Evolutionary conservation across 2,888 invertebrate species (phyloP).

Genomic region (Pogonocherus hispidulus): DNA sequence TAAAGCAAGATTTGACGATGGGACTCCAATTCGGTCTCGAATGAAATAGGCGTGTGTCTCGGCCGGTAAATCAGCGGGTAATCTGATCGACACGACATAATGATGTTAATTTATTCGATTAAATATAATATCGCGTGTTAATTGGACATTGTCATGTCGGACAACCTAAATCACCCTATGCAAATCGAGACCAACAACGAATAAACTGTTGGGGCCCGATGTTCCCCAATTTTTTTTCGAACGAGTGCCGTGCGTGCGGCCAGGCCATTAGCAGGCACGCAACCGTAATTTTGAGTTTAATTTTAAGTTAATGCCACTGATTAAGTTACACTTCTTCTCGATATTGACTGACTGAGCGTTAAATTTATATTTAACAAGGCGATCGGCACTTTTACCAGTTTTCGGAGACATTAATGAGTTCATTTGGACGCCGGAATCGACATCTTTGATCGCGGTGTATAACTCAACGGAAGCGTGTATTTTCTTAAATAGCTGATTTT

Average conservation of each 20-base stretch:
- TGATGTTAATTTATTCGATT: conserved; percentile 42
- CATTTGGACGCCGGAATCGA: conserved; percentile 33
- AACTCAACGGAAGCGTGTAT: not conserved
- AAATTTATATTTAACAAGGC: conserved; percentile 54
- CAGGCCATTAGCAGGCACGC: conserved; percentile 61
- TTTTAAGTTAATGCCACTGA: conserved; percentile 61
- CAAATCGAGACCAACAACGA: conserved; percentile 57
- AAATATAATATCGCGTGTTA: conserved; percentile 58
- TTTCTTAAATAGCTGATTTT: not conserved
- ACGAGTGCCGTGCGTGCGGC: conserved; percentile 56
- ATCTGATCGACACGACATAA: conserved; percentile 38
- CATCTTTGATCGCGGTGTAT: not conserved
- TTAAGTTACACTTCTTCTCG: conserved; percentile 61
- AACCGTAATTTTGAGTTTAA: conserved; percentile 58
- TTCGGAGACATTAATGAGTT: conserved; percentile 43
- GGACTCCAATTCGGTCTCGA: not conserved
- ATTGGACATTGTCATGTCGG: conserved; percentile 60
- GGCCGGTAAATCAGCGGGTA: conserved; percentile 13
- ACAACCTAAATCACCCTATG: conserved; percentile 61
- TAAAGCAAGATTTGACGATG: no score
- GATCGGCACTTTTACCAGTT: conserved; percentile 50
- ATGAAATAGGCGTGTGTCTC: not conserved
- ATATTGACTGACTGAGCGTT: conserved; percentile 45
- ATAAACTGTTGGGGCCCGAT: conserved; percentile 57
- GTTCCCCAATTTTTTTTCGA: conserved; percentile 34